Evolutionary conservation across 92 coral and sea anemone species (phyloP), one percentile per base, ranked within the genome.

Genomic region (Isaurus tuberculatus): DNA sequence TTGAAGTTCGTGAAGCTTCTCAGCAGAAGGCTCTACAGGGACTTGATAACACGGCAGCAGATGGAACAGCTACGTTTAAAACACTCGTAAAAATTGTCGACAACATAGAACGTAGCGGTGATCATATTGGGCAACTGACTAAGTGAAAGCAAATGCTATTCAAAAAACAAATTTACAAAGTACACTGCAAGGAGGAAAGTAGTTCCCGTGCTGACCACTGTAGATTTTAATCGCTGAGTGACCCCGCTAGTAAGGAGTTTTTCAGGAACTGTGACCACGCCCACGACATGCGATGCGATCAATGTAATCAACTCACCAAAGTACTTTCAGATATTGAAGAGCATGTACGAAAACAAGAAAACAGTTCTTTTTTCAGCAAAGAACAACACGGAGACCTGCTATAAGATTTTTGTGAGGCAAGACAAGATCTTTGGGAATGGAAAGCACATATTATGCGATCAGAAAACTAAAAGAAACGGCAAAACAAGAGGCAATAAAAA

Each of bases 391-490:
- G 36, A 53, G 90, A 90, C 63, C 23, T 90, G 36, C 46, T 75
- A 2, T 82, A 86, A 46, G 87, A 81, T 23, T 53, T 89, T 5
- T 37, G 68, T 20, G 73, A 80, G 25, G 65, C 89, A 34, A 79
- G 81, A 63, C 67, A 58, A 32, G 30, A 73, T 32, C 72, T 85
- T 63, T 86, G 75, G 64, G 79, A 85, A n/a, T 89, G 92, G 92
- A 86, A 89, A 86, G 92, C 92, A 53, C 88, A 89, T 30, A 82
- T 89, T 26, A 65, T 89, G 72, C 83, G 92, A 20, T 89, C 90
- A 27, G 90, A 86, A 81, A 86, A 89, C 44, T 88, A 8, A n/a
- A 89, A 86, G 88, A 89, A 51, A 79, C 23, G 51, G 89, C 90
- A 14, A 89, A 89, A 49, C 85, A 89, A 63, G 83, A 70, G 44